These are phyloP conservation scores for Lamproptera curius DNA, from an alignment of 2,888 invertebrate genomes.

Conservation along the genomic window DNA sequence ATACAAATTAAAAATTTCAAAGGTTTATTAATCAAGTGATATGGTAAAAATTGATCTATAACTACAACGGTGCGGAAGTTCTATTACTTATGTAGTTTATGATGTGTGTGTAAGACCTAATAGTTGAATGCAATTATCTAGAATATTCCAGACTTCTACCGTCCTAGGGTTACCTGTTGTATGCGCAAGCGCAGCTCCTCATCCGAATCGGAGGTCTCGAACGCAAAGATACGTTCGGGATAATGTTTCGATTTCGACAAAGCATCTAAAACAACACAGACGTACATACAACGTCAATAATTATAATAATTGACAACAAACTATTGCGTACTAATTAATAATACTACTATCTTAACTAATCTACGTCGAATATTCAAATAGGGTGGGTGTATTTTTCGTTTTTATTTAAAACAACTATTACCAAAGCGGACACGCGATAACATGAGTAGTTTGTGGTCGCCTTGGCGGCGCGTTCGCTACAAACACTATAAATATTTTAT, in stretches of 20 bases:
- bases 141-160: neutral
- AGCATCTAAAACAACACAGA: conserved; percentile 78
- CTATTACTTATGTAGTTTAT: no score
- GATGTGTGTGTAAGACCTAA: neutral
- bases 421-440: neutral
- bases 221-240: conserved; percentile 72
- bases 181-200: conserved; percentile 74
- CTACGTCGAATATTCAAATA: neutral
- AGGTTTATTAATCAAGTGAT: no score
- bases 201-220: conserved; percentile 71
- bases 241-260: conserved; percentile 76
- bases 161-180: conserved; percentile 58
- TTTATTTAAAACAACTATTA: neutral
- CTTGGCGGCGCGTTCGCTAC: conserved; percentile 14
- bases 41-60: no score
- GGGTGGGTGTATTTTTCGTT: neutral
- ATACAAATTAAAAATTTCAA: no score
- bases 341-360: conserved; percentile 7
- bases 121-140: neutral
- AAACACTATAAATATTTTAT: conserved; percentile 18
- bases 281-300: conserved; percentile 64
- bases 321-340: neutral
- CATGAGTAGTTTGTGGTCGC: conserved; percentile 17
- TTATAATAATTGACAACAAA: conserved; percentile 26
- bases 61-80: no score